Evolutionary conservation across 2,888 invertebrate genomes (phyloP), one percentile per base, ranked within the genome.

Genomic region (Operophtera brumata): DNA sequence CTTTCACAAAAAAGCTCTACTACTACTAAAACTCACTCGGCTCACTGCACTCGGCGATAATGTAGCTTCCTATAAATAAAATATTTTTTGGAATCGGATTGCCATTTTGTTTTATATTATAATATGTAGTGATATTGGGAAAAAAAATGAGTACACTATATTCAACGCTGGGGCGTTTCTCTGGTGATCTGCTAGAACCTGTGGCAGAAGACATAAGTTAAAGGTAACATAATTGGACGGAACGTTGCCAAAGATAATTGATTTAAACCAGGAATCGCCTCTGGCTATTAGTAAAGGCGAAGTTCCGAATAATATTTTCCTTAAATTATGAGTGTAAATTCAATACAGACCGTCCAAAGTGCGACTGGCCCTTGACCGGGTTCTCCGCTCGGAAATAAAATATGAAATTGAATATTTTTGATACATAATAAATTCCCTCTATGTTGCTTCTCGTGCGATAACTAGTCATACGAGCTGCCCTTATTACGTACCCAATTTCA

Each of bases 401-500:
- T 55, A 56, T 59, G 59, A 56, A 56, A 59, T 58, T 56, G 53
- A 59, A 58, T 62, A 61, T 56, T 61, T 63, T 59, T 56, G 30
- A 52, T 56, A 54, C 59, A 62, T 59, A 65, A 57, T 57, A 61
- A 58, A 61, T 59, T 59, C 56, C 44, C 54, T 61, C 55, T 44
- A 37, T 56, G 54, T 58, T 53, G 34, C 59, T 54, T 61, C 50
- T 59, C 54, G 43, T 45, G 57, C 53, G 54, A 53, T 62, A 62
- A 62, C 64, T 64, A 54, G 57, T 57, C 55, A 62, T 59, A 55
- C 44, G 59, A 57, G 41, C 47, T 54, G 48, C 55, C 59, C 62
- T 57, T 54, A 64, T 57, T 62, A 57, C 62, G 57, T 59, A 55
- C 56, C 64, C 56, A 55, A 57, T 62, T 53, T 57, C 56, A 53